Conservation (phyloP, 2,113 vertebrate species). For the Limanda limanda region DNA sequence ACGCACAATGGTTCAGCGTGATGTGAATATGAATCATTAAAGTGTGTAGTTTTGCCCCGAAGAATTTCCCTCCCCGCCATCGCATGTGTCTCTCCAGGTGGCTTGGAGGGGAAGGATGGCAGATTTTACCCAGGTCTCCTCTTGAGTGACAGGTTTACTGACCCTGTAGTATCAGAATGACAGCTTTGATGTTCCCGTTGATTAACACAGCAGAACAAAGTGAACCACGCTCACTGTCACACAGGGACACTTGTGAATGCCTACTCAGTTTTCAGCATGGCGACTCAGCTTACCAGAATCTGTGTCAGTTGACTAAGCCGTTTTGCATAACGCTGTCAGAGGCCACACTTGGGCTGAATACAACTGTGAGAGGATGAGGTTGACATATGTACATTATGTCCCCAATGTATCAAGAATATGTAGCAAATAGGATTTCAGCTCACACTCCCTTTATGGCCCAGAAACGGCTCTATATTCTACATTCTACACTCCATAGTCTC, state of each 20-base stretch:
- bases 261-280: conserved; percentile 55
- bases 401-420: conserved; percentile 6
- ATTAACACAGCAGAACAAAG: conserved; percentile 57
- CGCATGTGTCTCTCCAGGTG: conserved; percentile 2
- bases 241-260: conserved; percentile 53
- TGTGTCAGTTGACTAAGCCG: conserved; percentile 71
- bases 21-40: conserved; percentile 1
- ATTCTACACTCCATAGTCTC: too few relatives aligned
- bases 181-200: conserved; percentile 50
- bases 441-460: neutral
- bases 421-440: neutral
- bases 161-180: conserved; percentile 31
- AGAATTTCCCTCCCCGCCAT: neutral
- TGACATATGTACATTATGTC: conserved; percentile 10
- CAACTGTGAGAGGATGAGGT: conserved; percentile 15
- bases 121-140: conserved; percentile 15
- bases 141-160: conserved; percentile 26
- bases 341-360: conserved; percentile 29
- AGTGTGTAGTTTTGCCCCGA: neutral
- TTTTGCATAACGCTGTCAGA: conserved; percentile 66
- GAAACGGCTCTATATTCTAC: neutral
- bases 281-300: conserved; percentile 62
- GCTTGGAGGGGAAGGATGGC: conserved; percentile 12
- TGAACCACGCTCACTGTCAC: conserved; percentile 38
- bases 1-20: neutral